Conservation (phyloP, 2,888 invertebrate genomes). For the Linyphia triangularis region DNA sequence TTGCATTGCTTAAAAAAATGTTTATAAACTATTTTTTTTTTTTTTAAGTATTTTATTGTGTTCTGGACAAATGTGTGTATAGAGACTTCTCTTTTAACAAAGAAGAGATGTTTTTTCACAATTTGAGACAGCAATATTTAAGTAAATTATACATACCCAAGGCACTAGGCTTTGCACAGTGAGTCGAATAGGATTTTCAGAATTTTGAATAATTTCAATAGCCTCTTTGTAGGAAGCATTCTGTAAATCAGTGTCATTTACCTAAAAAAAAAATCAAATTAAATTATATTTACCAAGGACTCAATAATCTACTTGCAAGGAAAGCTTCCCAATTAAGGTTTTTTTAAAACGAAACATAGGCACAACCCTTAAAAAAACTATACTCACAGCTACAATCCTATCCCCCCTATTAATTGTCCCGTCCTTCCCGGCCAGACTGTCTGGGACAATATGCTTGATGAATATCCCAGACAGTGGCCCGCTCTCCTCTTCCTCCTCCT, state of each 20-base stretch:
- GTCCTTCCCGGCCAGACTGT: constrained; percentile 94
- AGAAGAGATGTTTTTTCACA: no score
- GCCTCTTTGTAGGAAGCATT: constrained; percentile 95
- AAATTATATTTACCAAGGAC: not conserved
- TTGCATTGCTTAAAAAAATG: not conserved
- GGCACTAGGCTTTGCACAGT: constrained; percentile 91
- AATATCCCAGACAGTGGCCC: constrained; percentile 93
- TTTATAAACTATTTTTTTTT: no score
- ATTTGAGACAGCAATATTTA: no score
- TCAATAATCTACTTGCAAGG: no score
- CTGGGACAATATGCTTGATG: constrained; percentile 96
- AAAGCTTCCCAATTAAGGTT: not conserved
- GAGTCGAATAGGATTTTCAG: constrained; percentile 92
- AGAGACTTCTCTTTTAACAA: no score
- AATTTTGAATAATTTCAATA: constrained; percentile 94
- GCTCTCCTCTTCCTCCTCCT: constrained; percentile 75
- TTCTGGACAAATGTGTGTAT: no score
- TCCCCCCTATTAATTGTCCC: constrained; percentile 90
- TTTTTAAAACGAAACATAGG: not conserved
- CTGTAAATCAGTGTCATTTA: constrained; percentile 85
- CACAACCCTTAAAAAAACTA: not conserved
- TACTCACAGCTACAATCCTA: constrained; percentile 88
- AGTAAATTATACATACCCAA: constrained; percentile 82
- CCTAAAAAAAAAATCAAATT: constrained; percentile 77
- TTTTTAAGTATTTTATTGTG: no score